Base-by-base conservation (phyloP, 2,888 invertebrate genomes). In the Phaonia tiefii region DNA sequence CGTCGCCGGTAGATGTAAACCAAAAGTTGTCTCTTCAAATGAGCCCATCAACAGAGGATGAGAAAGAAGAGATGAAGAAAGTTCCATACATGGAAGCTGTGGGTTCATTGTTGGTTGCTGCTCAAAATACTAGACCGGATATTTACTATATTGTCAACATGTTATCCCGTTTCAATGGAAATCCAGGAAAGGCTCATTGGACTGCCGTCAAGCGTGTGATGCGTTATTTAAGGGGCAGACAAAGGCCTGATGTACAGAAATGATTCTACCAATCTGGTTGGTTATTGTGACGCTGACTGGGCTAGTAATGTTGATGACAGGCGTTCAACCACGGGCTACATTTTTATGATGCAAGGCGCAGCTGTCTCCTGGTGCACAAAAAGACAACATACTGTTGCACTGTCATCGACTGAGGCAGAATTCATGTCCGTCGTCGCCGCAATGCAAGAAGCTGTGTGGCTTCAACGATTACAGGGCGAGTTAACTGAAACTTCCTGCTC, bases 31-130 rank as follows among this genome's bases (percentile, higher is more conserved):
- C 66, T 3, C 11, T 65, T 3, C 69, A 78, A 4, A 80, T 84
- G 77, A 83, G 80, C 77, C 83, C 84, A 13, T 49, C 79, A 4
- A 67, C 84, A n/a, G n/a, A n/a, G n/a, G n/a, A n/a, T n/a, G n/a
- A n/a, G n/a, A n/a, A n/a, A n/a, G n/a, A n/a, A n/a, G n/a, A n/a
- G n/a, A n/a, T n/a, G n/a, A n/a, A n/a, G n/a, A n/a, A n/a, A n/a
- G n/a, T n/a, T n/a, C n/a, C n/a, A n/a, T n/a, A n/a, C n/a, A n/a
- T n/a, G n/a, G n/a, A n/a, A n/a, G n/a, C n/a, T n/a, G n/a, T n/a
- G 31, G 80, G 78, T 20, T 75, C 63, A 10, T 56, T 79, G 49
- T 60, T 84, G 13, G 82, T 76, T 46, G 74, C 82, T 31, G 78
- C 82, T 17, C 82, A 82, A 65, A 65, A 78, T 13, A 82, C 81